Percentiles rank a stretch among this genome's conserved stretches.
These are phyloP conservation scores for Cylloceria caligata DNA, from an alignment of 2,888 invertebrate genomes.

Conservation along the genomic window DNA sequence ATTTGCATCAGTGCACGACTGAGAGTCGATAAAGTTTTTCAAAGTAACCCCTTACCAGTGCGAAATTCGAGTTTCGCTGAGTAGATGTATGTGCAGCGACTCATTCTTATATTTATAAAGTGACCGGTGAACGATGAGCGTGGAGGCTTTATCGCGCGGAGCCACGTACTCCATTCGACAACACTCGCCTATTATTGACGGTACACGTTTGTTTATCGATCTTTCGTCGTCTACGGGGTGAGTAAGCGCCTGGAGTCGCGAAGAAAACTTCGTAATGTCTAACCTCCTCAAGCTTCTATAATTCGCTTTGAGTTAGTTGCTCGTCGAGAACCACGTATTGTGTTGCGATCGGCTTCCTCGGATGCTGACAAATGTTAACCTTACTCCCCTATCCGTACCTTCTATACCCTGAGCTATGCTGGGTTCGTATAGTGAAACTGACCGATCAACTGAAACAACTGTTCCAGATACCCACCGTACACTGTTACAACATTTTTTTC, in stretches of 20 bases:
- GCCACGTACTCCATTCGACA: conserved; percentile 28
- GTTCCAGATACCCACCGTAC: no score
- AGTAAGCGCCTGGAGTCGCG: conserved; percentile 12
- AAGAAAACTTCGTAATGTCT: conserved; percentile 31
- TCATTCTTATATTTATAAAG: conserved; percentile 34
- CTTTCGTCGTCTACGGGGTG: conserved; percentile 8
- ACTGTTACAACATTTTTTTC: no score
- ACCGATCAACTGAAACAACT: background rate
- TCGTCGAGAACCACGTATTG: conserved; percentile 54
- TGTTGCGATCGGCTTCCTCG: conserved; percentile 50
- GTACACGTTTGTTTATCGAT: conserved; percentile 58
- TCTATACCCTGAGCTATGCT: background rate
- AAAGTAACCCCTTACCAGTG: conserved; percentile 16
- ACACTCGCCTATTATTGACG: conserved; percentile 24
- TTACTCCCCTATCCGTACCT: conserved; percentile 10
- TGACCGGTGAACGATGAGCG: background rate
- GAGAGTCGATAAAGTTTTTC: background rate
- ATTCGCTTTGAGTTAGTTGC: conserved; percentile 22
- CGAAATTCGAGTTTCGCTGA: conserved; percentile 14
- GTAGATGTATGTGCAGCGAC: background rate
- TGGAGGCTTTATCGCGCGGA: conserved; percentile 10
- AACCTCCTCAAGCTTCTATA: conserved; percentile 39
- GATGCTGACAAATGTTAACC: conserved; percentile 59
- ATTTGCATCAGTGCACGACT: background rate
- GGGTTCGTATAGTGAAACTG: background rate